These are phyloP conservation scores for Salarias fasciatus DNA, from an alignment of 2,797 vertebrate species.

Conservation along the genomic window DNA sequence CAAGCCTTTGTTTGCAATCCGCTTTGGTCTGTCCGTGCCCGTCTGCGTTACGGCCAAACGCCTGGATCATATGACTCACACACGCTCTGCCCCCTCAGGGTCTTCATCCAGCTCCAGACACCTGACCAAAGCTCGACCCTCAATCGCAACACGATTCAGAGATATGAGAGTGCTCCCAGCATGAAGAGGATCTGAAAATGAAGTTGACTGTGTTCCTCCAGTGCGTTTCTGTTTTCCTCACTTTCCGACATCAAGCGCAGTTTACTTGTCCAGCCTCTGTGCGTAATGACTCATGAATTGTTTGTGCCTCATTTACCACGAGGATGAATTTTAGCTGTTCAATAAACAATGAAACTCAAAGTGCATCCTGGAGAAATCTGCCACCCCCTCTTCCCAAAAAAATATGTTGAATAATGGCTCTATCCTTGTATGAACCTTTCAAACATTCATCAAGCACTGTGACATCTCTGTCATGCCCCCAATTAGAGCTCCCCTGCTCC, in stretches of 20 bases:
- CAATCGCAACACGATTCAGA: conserved; percentile 23
- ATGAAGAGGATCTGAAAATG: conserved; percentile 10
- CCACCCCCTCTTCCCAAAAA: conserved; percentile 10
- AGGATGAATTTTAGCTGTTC: conserved; percentile 47
- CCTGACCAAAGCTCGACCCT: conserved; percentile 55
- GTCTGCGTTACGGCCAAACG: conserved; percentile 32
- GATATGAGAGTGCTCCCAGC: conserved; percentile 34
- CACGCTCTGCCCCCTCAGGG: conserved; percentile 60
- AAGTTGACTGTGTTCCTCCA: neutral
- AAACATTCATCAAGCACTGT: conserved; percentile 37
- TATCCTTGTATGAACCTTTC: conserved; percentile 40
- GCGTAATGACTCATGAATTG: conserved; percentile 49
- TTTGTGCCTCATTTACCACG: conserved; percentile 51
- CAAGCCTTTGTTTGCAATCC: conserved; percentile 53
- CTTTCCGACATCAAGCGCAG: conserved; percentile 8
- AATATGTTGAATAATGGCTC: conserved; percentile 51
- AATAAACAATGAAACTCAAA: conserved; percentile 65
- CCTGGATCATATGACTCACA: conserved; percentile 69
- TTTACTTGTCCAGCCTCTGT: conserved; percentile 22
- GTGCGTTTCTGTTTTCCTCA: neutral
- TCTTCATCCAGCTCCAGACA: conserved; percentile 53
- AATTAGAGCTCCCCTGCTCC: conserved; percentile 47
- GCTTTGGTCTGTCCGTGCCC: conserved; percentile 52
- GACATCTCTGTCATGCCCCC: conserved; percentile 41
- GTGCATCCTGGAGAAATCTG: conserved; percentile 35